Base-by-base conservation (phyloP, 2,797 vertebrate genomes). In the Pagetopsis macropterus region DNA sequence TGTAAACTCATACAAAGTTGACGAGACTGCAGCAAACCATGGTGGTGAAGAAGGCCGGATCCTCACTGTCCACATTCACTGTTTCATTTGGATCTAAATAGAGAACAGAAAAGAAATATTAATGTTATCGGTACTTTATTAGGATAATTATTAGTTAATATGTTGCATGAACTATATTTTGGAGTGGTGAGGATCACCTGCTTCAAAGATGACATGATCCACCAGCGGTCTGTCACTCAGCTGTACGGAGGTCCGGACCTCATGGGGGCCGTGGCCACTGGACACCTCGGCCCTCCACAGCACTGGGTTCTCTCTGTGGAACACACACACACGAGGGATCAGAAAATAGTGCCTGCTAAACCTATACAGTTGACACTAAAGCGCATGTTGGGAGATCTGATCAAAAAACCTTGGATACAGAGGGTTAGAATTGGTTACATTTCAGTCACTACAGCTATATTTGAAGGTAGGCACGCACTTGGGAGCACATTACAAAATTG, bases 261-360 rank as follows among this genome's bases (percentile, higher is more conserved):
- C 96, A 78, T 94, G 95, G 23, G 84, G 82, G 23, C 96, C 93
- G 0, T 95, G 95, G 27, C 96, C 95, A 76, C 96, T 96, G 19
- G 90, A 94, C 64, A 99, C 91, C 68, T 98, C 96, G 21, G 96
- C 94, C 59, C 93, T 94, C 98, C 98, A 99, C 15, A 93, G 55
- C 15, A 95, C 80, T 2, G 97, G 96, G 49, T 95, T 91, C 81
- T 95, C 95, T 66, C 98, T 99, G 84, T 79, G 3, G 54, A 19
- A 64, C 1, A 66, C 1, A 64, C 65, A 83, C 44, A 59, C 41
- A 21, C 7, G 19, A 68, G 13, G 9, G 17, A 52, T 40, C 33
- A 73, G 16, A 63, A 7, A 49, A 45, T 5, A 41, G 21, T 1
- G 4, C 12, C 2, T 7, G 11, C 31, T 67, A 21, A 45, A 45